Base-by-base conservation (phyloP, 2,888 invertebrate genomes). In the Noctuana brunneofusca region DNA sequence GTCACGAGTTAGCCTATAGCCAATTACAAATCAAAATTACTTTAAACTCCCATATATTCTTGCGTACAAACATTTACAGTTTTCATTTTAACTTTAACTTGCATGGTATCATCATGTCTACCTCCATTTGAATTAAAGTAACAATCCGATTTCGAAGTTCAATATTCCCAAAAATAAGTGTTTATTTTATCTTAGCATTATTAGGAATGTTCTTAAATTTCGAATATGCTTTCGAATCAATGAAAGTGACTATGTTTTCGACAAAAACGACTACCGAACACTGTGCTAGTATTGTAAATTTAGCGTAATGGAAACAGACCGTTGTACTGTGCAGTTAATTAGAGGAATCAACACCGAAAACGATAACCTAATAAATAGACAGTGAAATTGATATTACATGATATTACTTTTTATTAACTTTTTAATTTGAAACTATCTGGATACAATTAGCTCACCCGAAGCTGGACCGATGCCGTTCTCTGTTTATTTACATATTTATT, bases 341-440 rank as follows among this genome's bases (percentile, higher is more conserved):
- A 84, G 84, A 89, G 90, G 90, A 91, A 89, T 89, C 89, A 89
- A 91, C 90, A 90, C 89, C 90, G 90, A 89, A 87, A 89, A 87
- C 80, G 83, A 85, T 86, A 83, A 79, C 71, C 86, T 89, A 88
- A 85, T 86, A 86, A 87, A 89, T 89, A 91, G 90, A 91, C 90
- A 91, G 90, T 89, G 90, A 91, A 89, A 87, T 88, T 87, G 89
- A 87, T 90, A 89, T 86, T 85, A 89, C 77, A 85, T 86, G 87
- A 87, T 87, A 87, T 86, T 83, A 79, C 68, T 68, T 68, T 65
- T 64, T 69, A 66, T 66, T 69, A 79, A 81, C 79, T 80, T 74
- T 52, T 89, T 87, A 89, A 90, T 90, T 90, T 87, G 87, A 87
- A 89, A 85, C 87, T 87, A 87, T 86, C 81, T 69, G 86, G 81